Evolutionary conservation across 2,113 vertebrate genomes (phyloP).

Genomic region (Hemibagrus wyckioides): DNA sequence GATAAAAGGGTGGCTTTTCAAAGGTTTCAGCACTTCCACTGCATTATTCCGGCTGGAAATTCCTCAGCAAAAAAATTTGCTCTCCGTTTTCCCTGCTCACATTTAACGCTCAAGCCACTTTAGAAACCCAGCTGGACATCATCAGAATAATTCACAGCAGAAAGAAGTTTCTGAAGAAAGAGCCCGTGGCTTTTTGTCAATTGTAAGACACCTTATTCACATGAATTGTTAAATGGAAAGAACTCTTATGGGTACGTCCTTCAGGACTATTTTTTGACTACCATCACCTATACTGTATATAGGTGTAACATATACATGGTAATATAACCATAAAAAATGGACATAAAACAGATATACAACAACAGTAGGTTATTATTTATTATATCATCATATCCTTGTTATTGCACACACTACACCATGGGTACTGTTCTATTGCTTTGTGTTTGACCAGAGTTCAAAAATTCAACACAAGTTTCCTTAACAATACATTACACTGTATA

Average conservation of each 20-base stretch:
- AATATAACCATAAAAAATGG: not conserved
- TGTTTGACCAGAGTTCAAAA: slow-evolving; percentile 44
- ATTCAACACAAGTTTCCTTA: slow-evolving; percentile 31
- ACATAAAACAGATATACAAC: slow-evolving; percentile 30
- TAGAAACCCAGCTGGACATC: slow-evolving; percentile 47
- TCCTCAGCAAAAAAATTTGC: slow-evolving; percentile 38
- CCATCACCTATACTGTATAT: not conserved
- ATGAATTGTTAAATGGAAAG: not conserved
- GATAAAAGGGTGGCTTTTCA: slow-evolving; percentile 55
- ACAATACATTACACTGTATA: slow-evolving; percentile 25
- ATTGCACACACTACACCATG: slow-evolving; percentile 57
- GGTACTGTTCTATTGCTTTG: slow-evolving; percentile 59
- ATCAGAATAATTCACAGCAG: slow-evolving; percentile 46
- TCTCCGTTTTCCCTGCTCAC: slow-evolving; percentile 46
- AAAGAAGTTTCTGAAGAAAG: not conserved
- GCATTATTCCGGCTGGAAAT: slow-evolving; percentile 47
- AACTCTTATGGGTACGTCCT: not conserved
- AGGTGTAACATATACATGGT: not conserved
- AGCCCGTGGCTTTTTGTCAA: not conserved
- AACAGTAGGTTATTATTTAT: slow-evolving; percentile 50
- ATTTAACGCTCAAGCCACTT: slow-evolving; percentile 47
- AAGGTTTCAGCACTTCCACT: slow-evolving; percentile 42
- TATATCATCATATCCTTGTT: slow-evolving; percentile 54
- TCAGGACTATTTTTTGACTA: not conserved
- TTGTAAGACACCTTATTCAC: not conserved